Conservation (phyloP, 2,113 vertebrate genomes). For the Oenanthe oenanthe region DNA sequence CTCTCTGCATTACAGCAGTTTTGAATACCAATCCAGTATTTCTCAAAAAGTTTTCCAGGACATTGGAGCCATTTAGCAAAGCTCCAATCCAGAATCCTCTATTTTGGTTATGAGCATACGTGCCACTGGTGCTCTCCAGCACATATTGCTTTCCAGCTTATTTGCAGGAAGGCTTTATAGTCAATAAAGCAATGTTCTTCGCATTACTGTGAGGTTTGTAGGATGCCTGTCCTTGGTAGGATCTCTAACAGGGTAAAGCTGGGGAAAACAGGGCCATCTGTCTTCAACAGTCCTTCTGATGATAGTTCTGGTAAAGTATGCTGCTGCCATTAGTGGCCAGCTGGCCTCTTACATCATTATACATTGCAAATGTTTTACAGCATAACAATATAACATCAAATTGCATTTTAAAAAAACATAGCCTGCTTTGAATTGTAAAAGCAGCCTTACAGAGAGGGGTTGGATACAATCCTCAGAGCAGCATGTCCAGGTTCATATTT, state of each 20-base stretch:
- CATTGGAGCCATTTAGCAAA: neutral
- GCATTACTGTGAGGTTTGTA: conserved; percentile 16
- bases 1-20: neutral
- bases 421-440: conserved; percentile 34
- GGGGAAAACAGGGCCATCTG: conserved; percentile 68
- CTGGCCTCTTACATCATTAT: conserved; percentile 70
- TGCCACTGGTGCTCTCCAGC: neutral
- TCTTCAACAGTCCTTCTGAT: conserved; percentile 39
- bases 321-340: conserved; percentile 57
- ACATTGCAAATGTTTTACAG: conserved; percentile 58
- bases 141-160: neutral
- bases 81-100: neutral
- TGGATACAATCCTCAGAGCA: conserved; percentile 40
- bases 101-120: neutral
- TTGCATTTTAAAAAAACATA: conserved; percentile 25
- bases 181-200: conserved; percentile 31
- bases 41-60: neutral
- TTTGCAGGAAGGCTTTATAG: conserved; percentile 35
- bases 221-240: conserved; percentile 21
- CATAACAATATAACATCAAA: conserved; percentile 49
- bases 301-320: conserved; percentile 42
- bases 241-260: conserved; percentile 34
- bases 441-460: conserved; percentile 10
- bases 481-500: conserved; percentile 45
- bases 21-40: neutral